A percentile compares a stretch with the other conserved stretches of the same genome.
phyloP scores from a whole-genome alignment of 2,797 vertebrate genomes.

The Gallinago nigripennis region DNA sequence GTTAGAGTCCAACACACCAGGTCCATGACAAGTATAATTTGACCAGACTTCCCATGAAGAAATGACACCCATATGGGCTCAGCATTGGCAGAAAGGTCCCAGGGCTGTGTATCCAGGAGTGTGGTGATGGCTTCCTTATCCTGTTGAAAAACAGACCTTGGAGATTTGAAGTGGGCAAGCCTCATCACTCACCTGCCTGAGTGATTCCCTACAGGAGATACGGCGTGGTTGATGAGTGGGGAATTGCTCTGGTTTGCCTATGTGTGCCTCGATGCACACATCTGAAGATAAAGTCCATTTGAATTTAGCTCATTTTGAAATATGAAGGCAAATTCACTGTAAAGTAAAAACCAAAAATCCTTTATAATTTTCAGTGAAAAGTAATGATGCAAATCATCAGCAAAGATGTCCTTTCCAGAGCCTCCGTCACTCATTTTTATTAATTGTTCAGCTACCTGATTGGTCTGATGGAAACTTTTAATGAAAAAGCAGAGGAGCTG shows the following conservation, averaged over 20 bases:
- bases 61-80: neutral
- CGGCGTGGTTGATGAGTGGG: neutral
- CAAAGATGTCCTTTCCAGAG: neutral
- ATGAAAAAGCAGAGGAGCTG: conserved; percentile 87
- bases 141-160: neutral
- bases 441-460: conserved; percentile 79
- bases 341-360: neutral
- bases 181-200: neutral
- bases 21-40: neutral
- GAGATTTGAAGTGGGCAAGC: neutral
- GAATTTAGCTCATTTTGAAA: neutral
- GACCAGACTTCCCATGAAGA: neutral
- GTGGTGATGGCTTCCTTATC: neutral
- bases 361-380: neutral
- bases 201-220: neutral
- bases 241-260: neutral
- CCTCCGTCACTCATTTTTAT: neutral
- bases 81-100: neutral
- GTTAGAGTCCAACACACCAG: neutral
- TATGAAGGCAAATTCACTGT: neutral
- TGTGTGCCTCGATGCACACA: neutral
- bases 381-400: neutral
- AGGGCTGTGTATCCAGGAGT: neutral
- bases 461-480: conserved; percentile 86
- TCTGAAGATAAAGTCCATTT: neutral